Evolutionary conservation across 2,797 vertebrate genomes (phyloP).

Genomic region (Diplodus sargus): DNA sequence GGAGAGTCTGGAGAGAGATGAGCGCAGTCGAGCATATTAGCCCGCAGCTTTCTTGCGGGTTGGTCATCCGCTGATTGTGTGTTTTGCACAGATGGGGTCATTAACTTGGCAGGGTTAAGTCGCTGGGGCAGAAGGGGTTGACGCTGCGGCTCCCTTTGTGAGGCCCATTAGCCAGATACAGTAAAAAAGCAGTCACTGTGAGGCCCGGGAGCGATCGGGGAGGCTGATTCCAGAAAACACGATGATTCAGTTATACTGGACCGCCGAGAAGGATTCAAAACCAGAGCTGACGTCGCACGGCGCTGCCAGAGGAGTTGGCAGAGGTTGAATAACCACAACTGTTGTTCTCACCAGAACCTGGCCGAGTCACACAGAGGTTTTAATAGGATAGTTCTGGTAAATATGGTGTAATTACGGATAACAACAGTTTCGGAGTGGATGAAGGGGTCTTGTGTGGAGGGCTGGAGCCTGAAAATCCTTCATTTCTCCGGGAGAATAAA

Average conservation of each 20-base stretch:
- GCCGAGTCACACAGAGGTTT: conserved; percentile 53
- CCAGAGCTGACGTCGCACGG: conserved; percentile 6
- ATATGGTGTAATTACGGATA: conserved; percentile 64
- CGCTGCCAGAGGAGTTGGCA: conserved; percentile 57
- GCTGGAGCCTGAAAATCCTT: conserved; percentile 27
- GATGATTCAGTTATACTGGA: conserved; percentile 49
- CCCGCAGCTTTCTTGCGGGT: conserved; percentile 42
- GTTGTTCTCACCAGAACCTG: conserved; percentile 61
- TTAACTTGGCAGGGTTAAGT: conserved; percentile 57
- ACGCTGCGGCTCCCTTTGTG: conserved; percentile 25
- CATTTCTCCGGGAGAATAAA: conserved; percentile 21
- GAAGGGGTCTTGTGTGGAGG: conserved; percentile 42
- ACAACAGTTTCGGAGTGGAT: conserved; percentile 50
- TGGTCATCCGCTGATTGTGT: conserved; percentile 49
- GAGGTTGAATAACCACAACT: conserved; percentile 54
- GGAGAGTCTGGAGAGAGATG: conserved; percentile 59
- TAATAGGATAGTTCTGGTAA: conserved; percentile 61
- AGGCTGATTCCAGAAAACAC: conserved; percentile 37
- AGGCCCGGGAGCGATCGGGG: conserved; percentile 9
- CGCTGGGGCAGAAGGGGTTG: conserved; percentile 38
- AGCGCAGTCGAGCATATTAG: conserved; percentile 55
- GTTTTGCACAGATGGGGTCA: conserved; percentile 61
- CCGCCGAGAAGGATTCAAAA: conserved; percentile 30
- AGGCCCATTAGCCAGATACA: conserved; percentile 52
- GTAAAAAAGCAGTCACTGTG: conserved; percentile 47